Conservation (phyloP, 2,888 invertebrate genomes). For the Torymus tubicola region DNA sequence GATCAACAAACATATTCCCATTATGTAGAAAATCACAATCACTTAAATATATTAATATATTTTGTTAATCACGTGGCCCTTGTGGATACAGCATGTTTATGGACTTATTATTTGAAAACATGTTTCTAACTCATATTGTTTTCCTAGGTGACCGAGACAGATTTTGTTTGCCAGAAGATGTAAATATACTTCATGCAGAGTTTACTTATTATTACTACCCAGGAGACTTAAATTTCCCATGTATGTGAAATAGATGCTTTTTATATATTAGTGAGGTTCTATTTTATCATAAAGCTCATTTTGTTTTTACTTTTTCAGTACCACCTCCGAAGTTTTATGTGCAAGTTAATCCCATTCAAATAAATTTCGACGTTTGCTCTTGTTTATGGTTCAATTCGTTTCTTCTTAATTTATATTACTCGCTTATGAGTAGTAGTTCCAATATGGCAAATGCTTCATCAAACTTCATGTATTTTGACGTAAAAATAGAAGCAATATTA, state of each 20-base stretch:
- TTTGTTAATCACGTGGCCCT: neutral
- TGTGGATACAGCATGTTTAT: slow-evolving; percentile 34
- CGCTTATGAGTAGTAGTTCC: slow-evolving; percentile 79
- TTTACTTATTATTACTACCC: slow-evolving; percentile 98
- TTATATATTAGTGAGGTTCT: neutral
- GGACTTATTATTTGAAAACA: slow-evolving; percentile 19
- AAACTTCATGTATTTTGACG: slow-evolving; percentile 85
- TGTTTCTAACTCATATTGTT: neutral
- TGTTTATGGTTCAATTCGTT: slow-evolving; percentile 97
- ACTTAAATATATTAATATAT: slow-evolving; percentile 26
- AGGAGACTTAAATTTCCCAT: slow-evolving; percentile 90
- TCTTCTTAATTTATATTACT: slow-evolving; percentile 89
- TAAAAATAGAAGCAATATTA: slow-evolving; percentile 94
- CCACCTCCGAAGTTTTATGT: slow-evolving; percentile 95
- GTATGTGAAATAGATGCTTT: slow-evolving; percentile 78
- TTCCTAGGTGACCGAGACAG: slow-evolving; percentile 84
- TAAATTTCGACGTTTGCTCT: slow-evolving; percentile 92
- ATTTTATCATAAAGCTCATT: neutral
- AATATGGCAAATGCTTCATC: slow-evolving; percentile 68
- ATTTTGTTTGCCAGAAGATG: slow-evolving; percentile 91
- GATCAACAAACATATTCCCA: slow-evolving; percentile 15
- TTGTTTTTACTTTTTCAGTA: slow-evolving; percentile 80
- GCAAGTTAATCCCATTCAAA: slow-evolving; percentile 92
- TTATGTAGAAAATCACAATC: slow-evolving; percentile 22
- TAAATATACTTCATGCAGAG: slow-evolving; percentile 95